Evolutionary conservation across 1,140 invertebrate genomes (phyloP).

Genomic region (Yoshiicerus persimilis): DNA sequence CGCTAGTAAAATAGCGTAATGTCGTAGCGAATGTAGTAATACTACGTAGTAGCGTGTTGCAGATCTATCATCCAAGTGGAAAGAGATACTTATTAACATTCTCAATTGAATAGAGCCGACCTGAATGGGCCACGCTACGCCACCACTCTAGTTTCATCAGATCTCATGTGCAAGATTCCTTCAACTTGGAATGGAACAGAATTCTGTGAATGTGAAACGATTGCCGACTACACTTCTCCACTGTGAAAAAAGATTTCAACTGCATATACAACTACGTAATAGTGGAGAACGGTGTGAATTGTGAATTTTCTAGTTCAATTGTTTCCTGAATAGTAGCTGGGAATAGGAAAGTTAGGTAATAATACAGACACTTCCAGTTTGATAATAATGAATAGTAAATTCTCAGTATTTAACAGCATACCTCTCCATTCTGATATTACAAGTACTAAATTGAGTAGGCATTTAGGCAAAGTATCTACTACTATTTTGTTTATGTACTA

Average conservation of each 20-base stretch:
- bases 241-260: too few species aligned
- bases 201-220: background rate
- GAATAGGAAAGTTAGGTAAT: too few species aligned
- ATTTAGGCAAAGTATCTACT: too few species aligned
- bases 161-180: background rate
- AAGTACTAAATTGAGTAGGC: background rate
- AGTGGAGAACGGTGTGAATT: too few species aligned
- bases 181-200: too few species aligned
- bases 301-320: background rate
- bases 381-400: background rate
- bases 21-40: background rate
- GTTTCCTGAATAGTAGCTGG: background rate
- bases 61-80: background rate
- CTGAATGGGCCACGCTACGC: background rate
- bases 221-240: too few species aligned
- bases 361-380: too few species aligned
- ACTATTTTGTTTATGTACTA: background rate
- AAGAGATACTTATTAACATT: constrained; percentile 21
- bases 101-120: background rate
- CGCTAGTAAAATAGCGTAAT: background rate
- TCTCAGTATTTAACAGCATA: background rate
- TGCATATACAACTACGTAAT: too few species aligned
- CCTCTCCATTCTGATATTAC: background rate
- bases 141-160: background rate
- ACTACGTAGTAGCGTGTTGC: background rate